Conservation (phyloP, 2,888 invertebrate genomes). For the Abscondita cerata region DNA sequence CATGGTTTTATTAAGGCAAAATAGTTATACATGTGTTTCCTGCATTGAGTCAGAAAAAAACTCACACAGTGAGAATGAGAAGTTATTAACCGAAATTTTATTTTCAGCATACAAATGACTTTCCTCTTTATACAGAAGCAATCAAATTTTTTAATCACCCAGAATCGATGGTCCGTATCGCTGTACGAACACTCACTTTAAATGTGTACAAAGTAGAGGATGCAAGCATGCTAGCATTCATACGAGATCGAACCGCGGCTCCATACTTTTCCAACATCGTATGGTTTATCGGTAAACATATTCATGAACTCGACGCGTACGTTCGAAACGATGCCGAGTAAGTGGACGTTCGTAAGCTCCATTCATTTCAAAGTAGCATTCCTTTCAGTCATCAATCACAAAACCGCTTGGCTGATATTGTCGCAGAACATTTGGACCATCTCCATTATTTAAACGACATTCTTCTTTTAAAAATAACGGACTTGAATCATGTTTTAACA, state of each 20-base stretch:
- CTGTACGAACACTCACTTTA: constrained; percentile 94
- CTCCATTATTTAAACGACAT: constrained; percentile 98
- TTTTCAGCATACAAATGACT: constrained; percentile 94
- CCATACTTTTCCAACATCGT: constrained; percentile 99
- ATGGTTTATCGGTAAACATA: constrained; percentile 98
- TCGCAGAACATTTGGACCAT: constrained; percentile 97
- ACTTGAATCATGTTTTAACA: constrained; percentile 91
- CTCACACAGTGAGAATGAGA: too few species aligned
- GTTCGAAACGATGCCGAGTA: constrained; percentile 95
- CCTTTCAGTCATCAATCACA: constrained; percentile 87
- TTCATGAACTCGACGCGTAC: constrained; percentile 93
- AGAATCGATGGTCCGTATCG: constrained; percentile 99
- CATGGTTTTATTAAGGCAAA: too few species aligned
- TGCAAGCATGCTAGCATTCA: constrained; percentile 93
- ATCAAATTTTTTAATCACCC: constrained; percentile 99
- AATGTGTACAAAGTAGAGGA: constrained; percentile 97
- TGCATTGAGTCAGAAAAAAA: too few species aligned
- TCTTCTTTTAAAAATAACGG: constrained; percentile 87
- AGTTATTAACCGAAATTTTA: too few species aligned
- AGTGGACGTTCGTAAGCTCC: constrained; percentile 61
- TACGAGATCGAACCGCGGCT: constrained; percentile 94
- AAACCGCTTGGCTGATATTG: constrained; percentile 88
- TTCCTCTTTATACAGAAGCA: constrained; percentile 98
- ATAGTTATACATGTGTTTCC: too few species aligned
- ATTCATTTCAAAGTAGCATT: too few species aligned